These are phyloP conservation scores for Azemiops feae DNA, from an alignment of 2,113 vertebrate genomes.

Conservation along the genomic window DNA sequence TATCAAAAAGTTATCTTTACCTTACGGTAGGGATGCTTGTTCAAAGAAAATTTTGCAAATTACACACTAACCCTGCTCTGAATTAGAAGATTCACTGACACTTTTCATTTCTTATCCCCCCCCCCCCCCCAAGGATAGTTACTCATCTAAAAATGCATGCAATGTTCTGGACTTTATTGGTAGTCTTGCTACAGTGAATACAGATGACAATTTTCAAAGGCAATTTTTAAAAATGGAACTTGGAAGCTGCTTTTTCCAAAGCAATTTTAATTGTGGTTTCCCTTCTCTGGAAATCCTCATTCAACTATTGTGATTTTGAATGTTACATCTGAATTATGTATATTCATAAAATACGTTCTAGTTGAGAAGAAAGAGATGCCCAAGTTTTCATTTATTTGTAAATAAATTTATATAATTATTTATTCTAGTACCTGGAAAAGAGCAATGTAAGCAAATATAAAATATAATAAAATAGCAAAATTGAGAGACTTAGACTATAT, in stretches of 20 bases:
- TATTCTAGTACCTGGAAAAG: neutral
- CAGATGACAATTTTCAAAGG: neutral
- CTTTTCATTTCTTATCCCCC: no score
- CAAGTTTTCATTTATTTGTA: neutral
- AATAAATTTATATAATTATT: neutral
- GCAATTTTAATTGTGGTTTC: neutral
- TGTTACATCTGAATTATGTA: neutral
- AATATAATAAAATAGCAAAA: neutral
- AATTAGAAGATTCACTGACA: neutral
- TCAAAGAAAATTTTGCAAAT: neutral
- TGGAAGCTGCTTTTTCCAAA: neutral
- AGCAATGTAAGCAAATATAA: neutral
- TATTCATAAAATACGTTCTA: neutral
- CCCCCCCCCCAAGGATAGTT: neutral
- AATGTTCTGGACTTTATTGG: neutral
- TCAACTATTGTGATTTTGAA: neutral
- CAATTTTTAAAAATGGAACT: neutral
- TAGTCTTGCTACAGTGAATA: neutral
- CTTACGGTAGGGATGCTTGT: neutral
- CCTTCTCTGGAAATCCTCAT: neutral
- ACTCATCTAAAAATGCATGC: neutral
- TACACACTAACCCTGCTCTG: neutral
- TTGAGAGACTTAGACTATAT: neutral
- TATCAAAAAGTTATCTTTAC: no score
- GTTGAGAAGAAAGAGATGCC: neutral